phyloP scores from a whole-genome alignment of 2,888 invertebrate genomes.

The Amphipyra tragopoginis region DNA sequence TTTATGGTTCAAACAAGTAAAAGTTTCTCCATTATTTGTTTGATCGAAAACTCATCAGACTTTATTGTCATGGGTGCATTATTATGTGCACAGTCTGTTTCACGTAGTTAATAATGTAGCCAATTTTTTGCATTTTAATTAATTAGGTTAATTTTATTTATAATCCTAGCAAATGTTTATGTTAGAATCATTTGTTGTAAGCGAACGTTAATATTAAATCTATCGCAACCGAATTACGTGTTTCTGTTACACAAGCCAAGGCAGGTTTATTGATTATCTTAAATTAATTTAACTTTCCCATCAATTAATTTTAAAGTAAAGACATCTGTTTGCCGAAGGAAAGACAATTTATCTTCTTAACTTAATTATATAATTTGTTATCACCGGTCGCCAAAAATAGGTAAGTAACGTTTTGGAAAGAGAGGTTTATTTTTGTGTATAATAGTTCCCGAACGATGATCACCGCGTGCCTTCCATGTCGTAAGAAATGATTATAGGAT shows the following conservation, averaged over 20 bases:
- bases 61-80: too few relatives aligned
- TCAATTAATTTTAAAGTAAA: slow-evolving; percentile 34
- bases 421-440: neutral
- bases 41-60: too few relatives aligned
- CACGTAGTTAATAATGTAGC: neutral
- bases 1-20: too few relatives aligned
- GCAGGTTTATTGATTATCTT: slow-evolving; percentile 24
- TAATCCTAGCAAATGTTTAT: slow-evolving; percentile 9
- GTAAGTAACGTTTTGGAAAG: neutral
- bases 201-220: slow-evolving; percentile 8
- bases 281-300: slow-evolving; percentile 26
- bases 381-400: too few relatives aligned
- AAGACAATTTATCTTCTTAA: slow-evolving; percentile 21
- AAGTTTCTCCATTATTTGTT: too few relatives aligned
- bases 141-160: slow-evolving; percentile 2
- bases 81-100: neutral
- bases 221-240: slow-evolving; percentile 13
- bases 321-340: slow-evolving; percentile 14
- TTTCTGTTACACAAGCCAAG: slow-evolving; percentile 11
- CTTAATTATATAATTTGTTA: neutral
- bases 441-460: neutral
- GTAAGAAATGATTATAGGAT: too few relatives aligned
- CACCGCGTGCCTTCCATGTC: too few relatives aligned
- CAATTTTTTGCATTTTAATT: neutral
- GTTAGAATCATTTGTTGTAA: slow-evolving; percentile 1